These are phyloP conservation scores for Hymenochirus boettgeri DNA, from an alignment of 2,113 vertebrate species.

Conservation along the genomic window DNA sequence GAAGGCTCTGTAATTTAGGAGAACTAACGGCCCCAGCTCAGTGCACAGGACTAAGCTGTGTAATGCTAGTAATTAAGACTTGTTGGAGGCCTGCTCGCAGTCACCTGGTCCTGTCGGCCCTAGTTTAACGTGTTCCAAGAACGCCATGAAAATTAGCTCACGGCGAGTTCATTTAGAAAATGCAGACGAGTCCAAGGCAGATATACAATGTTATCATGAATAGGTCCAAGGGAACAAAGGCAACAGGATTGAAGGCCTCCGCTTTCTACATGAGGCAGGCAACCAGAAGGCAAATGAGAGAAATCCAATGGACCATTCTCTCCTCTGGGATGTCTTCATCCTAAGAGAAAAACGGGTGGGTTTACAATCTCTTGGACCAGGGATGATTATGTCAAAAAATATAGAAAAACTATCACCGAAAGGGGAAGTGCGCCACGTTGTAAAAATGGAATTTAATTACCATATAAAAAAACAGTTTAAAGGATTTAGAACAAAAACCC, in stretches of 20 bases:
- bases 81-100: slow-evolving; percentile 43
- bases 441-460: no score
- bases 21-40: no score
- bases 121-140: slow-evolving; percentile 6
- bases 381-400: no score
- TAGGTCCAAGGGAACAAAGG: slow-evolving; percentile 33
- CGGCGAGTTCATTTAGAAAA: slow-evolving; percentile 32
- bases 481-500: no score
- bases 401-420: no score
- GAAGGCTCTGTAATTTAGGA: no score
- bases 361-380: no score
- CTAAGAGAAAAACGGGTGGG: no score
- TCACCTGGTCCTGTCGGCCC: slow-evolving; percentile 55
- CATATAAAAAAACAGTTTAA: no score
- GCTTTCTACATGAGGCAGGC: slow-evolving; percentile 23
- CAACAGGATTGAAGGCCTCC: slow-evolving; percentile 12
- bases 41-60: slow-evolving; percentile 57
- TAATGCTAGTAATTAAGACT: slow-evolving; percentile 56
- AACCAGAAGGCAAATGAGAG: not conserved
- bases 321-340: no score
- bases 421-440: no score
- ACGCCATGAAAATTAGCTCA: slow-evolving; percentile 13
- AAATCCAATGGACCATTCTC: no score
- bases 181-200: slow-evolving; percentile 13
- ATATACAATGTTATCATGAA: slow-evolving; percentile 38